These are phyloP conservation scores for Drosophila paramelanica DNA, from an alignment of 2,888 invertebrate genomes.

Conservation along the genomic window DNA sequence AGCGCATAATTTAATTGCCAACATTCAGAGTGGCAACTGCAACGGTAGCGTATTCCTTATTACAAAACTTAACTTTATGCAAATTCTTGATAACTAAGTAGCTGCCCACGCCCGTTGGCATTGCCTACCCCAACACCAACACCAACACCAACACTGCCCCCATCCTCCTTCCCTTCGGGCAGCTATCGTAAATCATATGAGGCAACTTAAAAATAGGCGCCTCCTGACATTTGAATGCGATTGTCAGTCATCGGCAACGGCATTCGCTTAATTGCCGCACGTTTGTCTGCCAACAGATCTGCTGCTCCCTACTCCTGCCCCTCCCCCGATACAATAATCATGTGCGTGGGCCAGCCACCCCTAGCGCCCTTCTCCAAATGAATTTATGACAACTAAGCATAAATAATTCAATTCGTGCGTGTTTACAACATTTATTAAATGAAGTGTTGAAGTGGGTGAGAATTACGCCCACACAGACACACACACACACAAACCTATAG, in stretches of 20 bases:
- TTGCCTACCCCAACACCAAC: background rate
- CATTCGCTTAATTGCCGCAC: slow-evolving; percentile 47
- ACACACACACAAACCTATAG: slow-evolving; percentile 1
- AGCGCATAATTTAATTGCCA: slow-evolving; percentile 62
- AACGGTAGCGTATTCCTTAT: slow-evolving; percentile 30
- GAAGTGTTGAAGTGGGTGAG: slow-evolving; percentile 60
- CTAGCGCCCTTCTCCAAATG: slow-evolving; percentile 37
- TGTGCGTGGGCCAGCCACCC: slow-evolving; percentile 18
- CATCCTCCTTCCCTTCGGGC: too few relatives aligned
- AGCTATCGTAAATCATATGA: slow-evolving; percentile 54
- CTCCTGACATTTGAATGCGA: slow-evolving; percentile 55
- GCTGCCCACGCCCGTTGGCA: background rate
- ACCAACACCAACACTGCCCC: background rate
- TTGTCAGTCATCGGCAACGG: slow-evolving; percentile 59
- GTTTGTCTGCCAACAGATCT: slow-evolving; percentile 30
- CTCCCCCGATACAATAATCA: background rate
- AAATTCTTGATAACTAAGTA: slow-evolving; percentile 12
- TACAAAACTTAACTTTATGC: slow-evolving; percentile 18
- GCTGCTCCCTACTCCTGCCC: background rate
- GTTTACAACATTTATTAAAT: slow-evolving; percentile 64
- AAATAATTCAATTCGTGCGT: slow-evolving; percentile 72
- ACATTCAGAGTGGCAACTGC: slow-evolving; percentile 26
- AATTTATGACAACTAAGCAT: slow-evolving; percentile 69
- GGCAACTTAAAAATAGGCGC: slow-evolving; percentile 67
- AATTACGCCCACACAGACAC: slow-evolving; percentile 43